A percentile compares a stretch with the other conserved stretches of the same genome.
phyloP scores from a whole-genome alignment of 2,113 vertebrate species.

The Pipra filicauda region DNA sequence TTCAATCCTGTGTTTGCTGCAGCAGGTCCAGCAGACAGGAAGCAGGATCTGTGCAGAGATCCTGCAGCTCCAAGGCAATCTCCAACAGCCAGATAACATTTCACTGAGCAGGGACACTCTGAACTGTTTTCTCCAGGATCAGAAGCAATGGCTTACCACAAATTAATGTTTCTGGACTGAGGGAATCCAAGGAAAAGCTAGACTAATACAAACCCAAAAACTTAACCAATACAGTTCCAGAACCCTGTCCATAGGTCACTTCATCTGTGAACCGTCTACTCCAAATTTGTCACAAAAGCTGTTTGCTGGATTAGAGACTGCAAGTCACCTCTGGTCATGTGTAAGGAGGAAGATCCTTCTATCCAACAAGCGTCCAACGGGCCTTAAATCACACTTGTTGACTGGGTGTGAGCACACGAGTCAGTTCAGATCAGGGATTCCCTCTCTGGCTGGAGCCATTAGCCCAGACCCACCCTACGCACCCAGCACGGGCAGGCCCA shows the following conservation, averaged over 20 bases:
- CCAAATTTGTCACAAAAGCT: neutral
- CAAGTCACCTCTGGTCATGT: neutral
- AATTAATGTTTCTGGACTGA: neutral
- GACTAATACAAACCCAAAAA: neutral
- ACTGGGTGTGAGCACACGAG: neutral
- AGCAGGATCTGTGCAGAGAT: neutral
- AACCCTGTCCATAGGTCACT: neutral
- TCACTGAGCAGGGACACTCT: neutral
- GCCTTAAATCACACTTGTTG: neutral
- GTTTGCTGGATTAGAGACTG: neutral
- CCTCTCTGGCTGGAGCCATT: neutral
- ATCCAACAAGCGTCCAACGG: neutral
- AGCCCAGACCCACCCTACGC: accelerated
- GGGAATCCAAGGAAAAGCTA: neutral
- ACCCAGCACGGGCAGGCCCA: accelerated
- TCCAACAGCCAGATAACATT: neutral
- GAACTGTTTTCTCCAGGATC: neutral
- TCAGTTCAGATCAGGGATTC: accelerated
- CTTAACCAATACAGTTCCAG: neutral
- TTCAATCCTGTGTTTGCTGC: neutral
- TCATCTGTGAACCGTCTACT: neutral
- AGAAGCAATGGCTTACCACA: neutral
- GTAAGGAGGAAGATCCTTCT: neutral
- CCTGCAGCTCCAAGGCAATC: neutral
- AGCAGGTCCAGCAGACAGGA: neutral